Conservation (phyloP, 2,888 invertebrate genomes). For the Timema podura region DNA sequence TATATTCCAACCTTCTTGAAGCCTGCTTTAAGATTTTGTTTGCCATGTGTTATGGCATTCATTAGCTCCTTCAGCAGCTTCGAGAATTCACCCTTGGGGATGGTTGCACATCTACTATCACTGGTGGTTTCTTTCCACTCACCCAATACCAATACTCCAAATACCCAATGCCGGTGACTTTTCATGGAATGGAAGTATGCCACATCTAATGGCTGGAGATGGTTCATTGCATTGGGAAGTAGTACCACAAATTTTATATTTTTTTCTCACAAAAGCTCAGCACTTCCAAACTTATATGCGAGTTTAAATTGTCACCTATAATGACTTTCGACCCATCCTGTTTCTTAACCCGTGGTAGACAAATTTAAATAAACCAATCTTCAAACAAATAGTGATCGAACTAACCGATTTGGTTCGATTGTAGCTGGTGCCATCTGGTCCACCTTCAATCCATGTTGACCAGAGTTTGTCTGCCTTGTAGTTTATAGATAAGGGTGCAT, state of each 20-base stretch:
- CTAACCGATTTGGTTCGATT: neutral
- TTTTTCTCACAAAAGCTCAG: too few species aligned
- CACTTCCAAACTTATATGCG: constrained; percentile 3
- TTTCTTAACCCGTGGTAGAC: neutral
- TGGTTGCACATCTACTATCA: constrained; percentile 5
- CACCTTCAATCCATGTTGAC: neutral
- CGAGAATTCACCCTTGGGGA: neutral
- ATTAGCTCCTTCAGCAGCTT: neutral
- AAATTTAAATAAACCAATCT: neutral
- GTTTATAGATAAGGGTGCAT: neutral
- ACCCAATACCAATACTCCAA: too few species aligned
- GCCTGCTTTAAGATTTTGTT: neutral
- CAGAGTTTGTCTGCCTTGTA: constrained; percentile 3
- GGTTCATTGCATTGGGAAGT: neutral
- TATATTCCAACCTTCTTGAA: constrained; percentile 6
- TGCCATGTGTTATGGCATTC: neutral
- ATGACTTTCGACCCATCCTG: constrained; percentile 12
- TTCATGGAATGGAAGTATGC: too few species aligned
- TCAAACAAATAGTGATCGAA: constrained; percentile 4
- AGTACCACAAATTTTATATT: constrained; percentile 1
- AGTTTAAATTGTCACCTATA: constrained; percentile 8
- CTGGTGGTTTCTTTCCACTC: neutral
- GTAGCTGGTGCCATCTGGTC: neutral
- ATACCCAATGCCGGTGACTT: too few species aligned
- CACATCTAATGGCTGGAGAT: constrained; percentile 7